phyloP scores from a whole-genome alignment of 2,888 invertebrate genomes.

The Drosophila paracracens region DNA sequence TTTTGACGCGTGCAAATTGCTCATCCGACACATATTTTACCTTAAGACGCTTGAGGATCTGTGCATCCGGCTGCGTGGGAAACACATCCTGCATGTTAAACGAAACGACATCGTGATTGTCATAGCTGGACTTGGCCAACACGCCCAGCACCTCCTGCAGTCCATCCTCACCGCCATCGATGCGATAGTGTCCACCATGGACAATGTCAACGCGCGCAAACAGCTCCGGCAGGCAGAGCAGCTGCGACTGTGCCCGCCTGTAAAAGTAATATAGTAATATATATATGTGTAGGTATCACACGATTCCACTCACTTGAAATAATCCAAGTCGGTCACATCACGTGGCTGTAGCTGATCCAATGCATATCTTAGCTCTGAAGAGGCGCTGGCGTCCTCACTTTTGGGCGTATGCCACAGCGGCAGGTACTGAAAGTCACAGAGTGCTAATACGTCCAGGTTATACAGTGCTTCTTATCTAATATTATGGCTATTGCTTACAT shows the following conservation, averaged over 20 bases:
- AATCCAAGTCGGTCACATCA: slow-evolving; percentile 86
- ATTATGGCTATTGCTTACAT: slow-evolving; percentile 77
- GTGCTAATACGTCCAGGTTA: slow-evolving; percentile 86
- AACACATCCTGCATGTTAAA: slow-evolving; percentile 88
- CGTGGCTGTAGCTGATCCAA: slow-evolving; percentile 88
- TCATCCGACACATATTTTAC: slow-evolving; percentile 85
- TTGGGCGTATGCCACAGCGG: slow-evolving; percentile 87
- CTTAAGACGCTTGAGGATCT: slow-evolving; percentile 87
- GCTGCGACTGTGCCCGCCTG: slow-evolving; percentile 85
- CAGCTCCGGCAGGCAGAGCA: slow-evolving; percentile 90
- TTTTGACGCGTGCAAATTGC: slow-evolving; percentile 86
- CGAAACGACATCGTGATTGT: slow-evolving; percentile 87
- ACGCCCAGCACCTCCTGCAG: slow-evolving; percentile 86
- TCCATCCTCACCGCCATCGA: slow-evolving; percentile 84
- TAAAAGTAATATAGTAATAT: not conserved
- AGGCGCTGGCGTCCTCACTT: slow-evolving; percentile 70
- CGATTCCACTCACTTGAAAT: slow-evolving; percentile 85
- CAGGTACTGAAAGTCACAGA: slow-evolving; percentile 97
- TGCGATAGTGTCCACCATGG: slow-evolving; percentile 81
- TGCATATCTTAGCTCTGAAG: slow-evolving; percentile 84
- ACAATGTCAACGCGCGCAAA: slow-evolving; percentile 92
- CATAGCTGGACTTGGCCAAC: slow-evolving; percentile 86
- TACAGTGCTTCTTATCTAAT: not conserved
- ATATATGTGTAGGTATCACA: not conserved
- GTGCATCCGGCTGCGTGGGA: slow-evolving; percentile 88